Percentiles rank a stretch among this genome's conserved stretches.
phyloP scores from a whole-genome alignment of 35 echinoderm and acorn worm genomes.

The Apostichopus japonicus region DNA sequence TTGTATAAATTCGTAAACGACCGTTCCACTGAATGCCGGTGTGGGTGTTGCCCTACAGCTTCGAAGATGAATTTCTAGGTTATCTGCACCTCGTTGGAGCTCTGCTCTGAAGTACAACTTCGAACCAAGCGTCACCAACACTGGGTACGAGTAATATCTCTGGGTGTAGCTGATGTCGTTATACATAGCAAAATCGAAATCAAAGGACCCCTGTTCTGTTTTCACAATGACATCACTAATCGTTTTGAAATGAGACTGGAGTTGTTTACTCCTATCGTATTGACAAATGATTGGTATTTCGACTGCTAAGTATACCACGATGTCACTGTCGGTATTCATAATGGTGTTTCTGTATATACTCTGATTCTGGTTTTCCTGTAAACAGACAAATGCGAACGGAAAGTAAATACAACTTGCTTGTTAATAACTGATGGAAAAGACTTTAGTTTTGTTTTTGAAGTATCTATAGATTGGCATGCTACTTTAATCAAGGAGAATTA shows the following conservation, averaged over 20 bases:
- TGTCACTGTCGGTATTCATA: not conserved
- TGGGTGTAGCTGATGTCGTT: not conserved
- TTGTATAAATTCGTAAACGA: conserved; percentile 21
- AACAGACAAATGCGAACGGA: not conserved
- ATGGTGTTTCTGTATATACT: not conserved
- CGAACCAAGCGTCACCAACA: not conserved
- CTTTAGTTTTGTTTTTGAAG: not conserved
- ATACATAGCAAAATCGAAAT: conserved; percentile 13
- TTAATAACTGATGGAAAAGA: not conserved
- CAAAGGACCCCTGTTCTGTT: not conserved
- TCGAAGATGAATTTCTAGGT: conserved; percentile 39
- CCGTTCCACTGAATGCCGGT: not conserved
- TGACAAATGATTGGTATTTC: conserved; percentile 4
- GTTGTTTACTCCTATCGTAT: not conserved
- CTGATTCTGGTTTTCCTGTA: not conserved
- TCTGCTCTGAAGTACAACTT: conserved; percentile 28
- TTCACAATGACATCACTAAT: not conserved
- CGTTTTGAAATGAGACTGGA: not conserved
- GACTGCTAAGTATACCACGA: not conserved
- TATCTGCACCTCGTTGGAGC: not conserved
- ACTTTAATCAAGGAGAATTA: no score
- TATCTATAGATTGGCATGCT: no score
- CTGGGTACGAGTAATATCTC: not conserved
- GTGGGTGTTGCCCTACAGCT: conserved; percentile 27
- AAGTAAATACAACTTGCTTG: no score